Evolutionary conservation across 2,113 vertebrate genomes (phyloP).

Genomic region (Ochotona princeps): DNA sequence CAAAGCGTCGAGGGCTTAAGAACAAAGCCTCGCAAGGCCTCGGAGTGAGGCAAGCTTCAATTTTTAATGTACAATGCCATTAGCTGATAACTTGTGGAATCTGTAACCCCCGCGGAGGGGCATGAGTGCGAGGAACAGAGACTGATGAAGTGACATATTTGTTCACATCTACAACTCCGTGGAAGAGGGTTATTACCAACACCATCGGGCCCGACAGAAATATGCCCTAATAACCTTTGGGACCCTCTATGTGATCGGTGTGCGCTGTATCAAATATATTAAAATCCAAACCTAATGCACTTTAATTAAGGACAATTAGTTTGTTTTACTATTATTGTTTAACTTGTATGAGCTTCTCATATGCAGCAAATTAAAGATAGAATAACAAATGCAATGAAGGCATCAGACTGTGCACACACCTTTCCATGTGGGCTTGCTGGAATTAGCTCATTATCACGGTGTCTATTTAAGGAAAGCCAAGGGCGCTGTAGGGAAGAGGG

Average conservation of each 20-base stretch:
- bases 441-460: not conserved
- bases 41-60: constrained; percentile 85
- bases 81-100: constrained; percentile 94
- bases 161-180: constrained; percentile 78
- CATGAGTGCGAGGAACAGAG: constrained; percentile 85
- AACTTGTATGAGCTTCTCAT: constrained; percentile 78
- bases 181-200: constrained; percentile 84
- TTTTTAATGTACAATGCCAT: constrained; percentile 93
- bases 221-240: constrained; percentile 85
- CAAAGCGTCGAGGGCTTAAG: constrained; percentile 88
- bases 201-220: constrained; percentile 82
- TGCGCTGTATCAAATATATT: constrained; percentile 79
- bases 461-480: constrained; percentile 31
- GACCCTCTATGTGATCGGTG: constrained; percentile 81
- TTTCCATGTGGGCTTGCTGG: constrained; percentile 29
- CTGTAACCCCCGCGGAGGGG: constrained; percentile 88
- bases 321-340: constrained; percentile 86
- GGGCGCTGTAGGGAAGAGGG: not conserved
- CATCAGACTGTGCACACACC: constrained; percentile 58
- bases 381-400: constrained; percentile 67
- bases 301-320: constrained; percentile 89
- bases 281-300: constrained; percentile 85
- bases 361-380: constrained; percentile 70
- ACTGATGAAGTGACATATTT: constrained; percentile 87
- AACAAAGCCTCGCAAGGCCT: constrained; percentile 90